Evolutionary conservation across 2,888 invertebrate species (phyloP), one percentile per base, ranked within the genome.

Genomic region (Troilus luridus): DNA sequence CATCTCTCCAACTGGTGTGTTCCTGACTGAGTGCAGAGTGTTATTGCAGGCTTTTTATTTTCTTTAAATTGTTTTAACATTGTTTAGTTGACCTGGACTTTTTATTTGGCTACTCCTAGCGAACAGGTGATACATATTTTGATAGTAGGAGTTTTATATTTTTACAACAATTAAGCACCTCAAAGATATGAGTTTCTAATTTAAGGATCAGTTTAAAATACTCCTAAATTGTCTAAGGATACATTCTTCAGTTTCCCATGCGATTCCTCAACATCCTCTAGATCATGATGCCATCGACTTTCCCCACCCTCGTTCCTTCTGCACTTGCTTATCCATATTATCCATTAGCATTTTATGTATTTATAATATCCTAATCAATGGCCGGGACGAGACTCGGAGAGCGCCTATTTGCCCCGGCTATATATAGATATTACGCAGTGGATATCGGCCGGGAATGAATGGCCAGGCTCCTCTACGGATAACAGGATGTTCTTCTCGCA

Each of bases 331-430:
- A 77, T 41, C 72, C 17, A 77, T 41, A 77, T 41, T 77, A 77
- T 41, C 5, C 41, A 77, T 77, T 77, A 41, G 72, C 72, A 77
- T 77, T 77, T 77, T 77, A 77, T 77, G 72, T 77, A 77, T 77
- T 77, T 77, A 77, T 77, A 27, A 77, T 77, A 14, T 77, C 14
- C 19, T 77, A 77, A 77, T 77, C 17, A 19, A 1, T 5, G 17
- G 14, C 11, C 0, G 0, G 19, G 72, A 17, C n/a, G 7, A n/a
- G 21, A 21, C 21, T 67, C 17, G 27, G 17, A 8, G 7, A 77
- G 27, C 41, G 24, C 27, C 27, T 24, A 27, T 17, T 41, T 14
- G 7, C 27, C 72, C 17, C 72, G 72, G 19, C 72, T 77, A 77
- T 77, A 77, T 41, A 41, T 77, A 77, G 72, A 77, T 19, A 77